Base-by-base conservation (phyloP, 2,888 invertebrate species). In the Malthinus flaveolus region DNA sequence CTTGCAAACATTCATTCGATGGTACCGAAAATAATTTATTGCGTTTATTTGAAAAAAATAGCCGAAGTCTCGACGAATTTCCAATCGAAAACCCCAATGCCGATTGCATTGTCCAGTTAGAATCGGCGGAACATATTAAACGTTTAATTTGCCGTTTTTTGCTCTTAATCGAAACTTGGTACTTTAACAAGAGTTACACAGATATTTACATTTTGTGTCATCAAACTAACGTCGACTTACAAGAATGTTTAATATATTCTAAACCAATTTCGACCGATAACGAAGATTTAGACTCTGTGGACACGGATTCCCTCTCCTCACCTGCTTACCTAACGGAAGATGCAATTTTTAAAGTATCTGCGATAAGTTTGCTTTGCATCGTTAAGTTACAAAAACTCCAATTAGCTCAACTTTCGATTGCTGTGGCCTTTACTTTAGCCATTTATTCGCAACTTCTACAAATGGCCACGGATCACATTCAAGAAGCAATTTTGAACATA, bases 21-120 rank as follows among this genome's bases (percentile, higher is more conserved):
- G 92, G 95, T 37, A 94, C 95, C 11, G 88, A 91, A 71, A 92
- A 91, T 42, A 97, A 97, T 79, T 81, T 97, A 45, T 85, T 85
- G 52, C 87, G 91, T 71, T 80, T 89, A 62, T 87, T 89, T 76
- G 86, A 86, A 64, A 85, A 88, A 71, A 89, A 88, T 74, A 81
- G 82, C 1, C 85, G 85, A 68, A 84, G 82, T 72, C 79, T 84
- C 68, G 85, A 87, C 62, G 77, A 81, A 59, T 67, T 82, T 63
- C 75, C 77, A 1, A 59, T 68, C 37, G 79, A 82, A 49, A 71
- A 70, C 56, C 65, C 68, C 4, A 71, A 72, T 47, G 78, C 79
- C 39, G 75, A 80, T 49, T 80, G 79, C 61, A 80, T 81, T 48
- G 68, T 76, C 23, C 73, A 76, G 52, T 67, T 70, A 5, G 73